Conservation (phyloP, 2,113 vertebrate species). For the Bothrops jararaca region DNA sequence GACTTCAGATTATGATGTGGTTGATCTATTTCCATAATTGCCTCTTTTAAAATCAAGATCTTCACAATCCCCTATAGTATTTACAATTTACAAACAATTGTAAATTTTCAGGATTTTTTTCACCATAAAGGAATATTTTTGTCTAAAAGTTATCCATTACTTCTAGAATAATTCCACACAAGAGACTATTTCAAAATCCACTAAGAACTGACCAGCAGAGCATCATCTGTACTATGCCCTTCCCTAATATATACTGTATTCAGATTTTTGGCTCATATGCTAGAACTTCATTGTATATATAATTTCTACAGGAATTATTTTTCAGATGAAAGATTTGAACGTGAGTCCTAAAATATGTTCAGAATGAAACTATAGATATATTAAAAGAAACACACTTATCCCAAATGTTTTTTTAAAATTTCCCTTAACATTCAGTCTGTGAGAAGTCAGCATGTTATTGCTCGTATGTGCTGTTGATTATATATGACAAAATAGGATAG, state of each 20-base stretch:
- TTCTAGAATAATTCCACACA: not conserved
- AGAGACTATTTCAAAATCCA: not conserved
- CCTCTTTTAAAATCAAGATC: not conserved
- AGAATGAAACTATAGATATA: not conserved
- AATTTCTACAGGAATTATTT: not conserved
- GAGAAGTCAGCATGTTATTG: not conserved
- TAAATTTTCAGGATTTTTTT: not conserved
- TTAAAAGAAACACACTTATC: not conserved
- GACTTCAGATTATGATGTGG: not conserved
- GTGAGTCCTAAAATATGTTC: not conserved
- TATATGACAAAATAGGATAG: not conserved
- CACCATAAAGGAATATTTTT: not conserved
- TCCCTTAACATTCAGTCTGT: not conserved
- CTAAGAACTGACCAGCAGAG: not conserved
- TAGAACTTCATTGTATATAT: not conserved
- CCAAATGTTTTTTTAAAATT: not conserved
- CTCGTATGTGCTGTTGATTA: not conserved
- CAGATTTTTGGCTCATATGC: not conserved
- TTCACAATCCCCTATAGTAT: not conserved
- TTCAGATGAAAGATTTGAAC: not conserved
- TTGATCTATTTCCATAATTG: too few species aligned
- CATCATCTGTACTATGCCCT: not conserved
- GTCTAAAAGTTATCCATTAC: not conserved
- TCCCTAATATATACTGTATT: not conserved
- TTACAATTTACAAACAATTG: not conserved